A percentile compares a stretch with the other conserved stretches of the same genome.
phyloP scores from a whole-genome alignment of 2,797 vertebrate genomes.

The Poeciliopsis gracilis region DNA sequence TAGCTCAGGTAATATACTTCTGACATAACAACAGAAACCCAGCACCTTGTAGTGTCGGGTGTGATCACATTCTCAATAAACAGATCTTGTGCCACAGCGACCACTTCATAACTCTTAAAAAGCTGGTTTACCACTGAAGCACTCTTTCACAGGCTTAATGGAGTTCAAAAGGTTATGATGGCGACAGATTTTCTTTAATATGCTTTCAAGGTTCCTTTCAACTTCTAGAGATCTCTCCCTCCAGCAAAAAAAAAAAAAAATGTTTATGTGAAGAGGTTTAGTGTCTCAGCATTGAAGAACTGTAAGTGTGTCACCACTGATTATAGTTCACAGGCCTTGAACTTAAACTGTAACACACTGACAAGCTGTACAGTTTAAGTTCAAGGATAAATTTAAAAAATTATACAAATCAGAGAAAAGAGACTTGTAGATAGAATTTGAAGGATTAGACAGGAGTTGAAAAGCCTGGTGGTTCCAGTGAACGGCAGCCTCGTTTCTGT shows the following conservation, averaged over 20 bases:
- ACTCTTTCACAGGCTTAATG: not conserved
- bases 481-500: too few species aligned
- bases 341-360: not conserved
- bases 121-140: not conserved
- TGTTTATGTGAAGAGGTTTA: not conserved
- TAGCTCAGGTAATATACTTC: not conserved
- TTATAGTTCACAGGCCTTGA: not conserved
- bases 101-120: not conserved
- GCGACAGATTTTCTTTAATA: not conserved
- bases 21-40: not conserved
- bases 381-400: not conserved
- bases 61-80: not conserved
- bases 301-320: not conserved
- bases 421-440: not conserved
- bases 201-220: not conserved
- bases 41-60: not conserved
- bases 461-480: too few species aligned
- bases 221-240: not conserved
- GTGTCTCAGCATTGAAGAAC: not conserved
- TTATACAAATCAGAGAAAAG: not conserved
- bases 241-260: not conserved
- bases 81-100: not conserved
- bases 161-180: not conserved
- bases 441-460: not conserved
- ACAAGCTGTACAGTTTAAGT: too few species aligned